phyloP scores from a whole-genome alignment of 2,888 invertebrate genomes.

The Tipula lateralis region DNA sequence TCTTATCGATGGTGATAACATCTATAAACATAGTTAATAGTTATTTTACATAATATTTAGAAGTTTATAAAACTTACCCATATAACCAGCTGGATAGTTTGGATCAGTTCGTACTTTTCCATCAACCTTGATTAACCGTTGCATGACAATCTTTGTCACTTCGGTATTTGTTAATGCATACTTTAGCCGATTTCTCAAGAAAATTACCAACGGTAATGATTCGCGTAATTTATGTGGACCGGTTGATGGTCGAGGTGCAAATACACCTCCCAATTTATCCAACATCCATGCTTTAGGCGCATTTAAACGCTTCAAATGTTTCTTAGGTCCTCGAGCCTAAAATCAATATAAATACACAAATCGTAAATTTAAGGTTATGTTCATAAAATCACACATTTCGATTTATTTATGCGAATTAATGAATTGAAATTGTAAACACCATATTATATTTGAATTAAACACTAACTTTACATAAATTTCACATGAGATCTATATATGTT shows the following conservation, averaged over 20 bases:
- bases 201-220: slow-evolving; percentile 92
- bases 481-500: neutral
- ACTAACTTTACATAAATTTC: neutral
- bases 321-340: slow-evolving; percentile 96
- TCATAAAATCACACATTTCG: neutral
- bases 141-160: slow-evolving; percentile 97
- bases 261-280: slow-evolving; percentile 97
- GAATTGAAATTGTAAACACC: slow-evolving; percentile 27
- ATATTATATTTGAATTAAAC: neutral
- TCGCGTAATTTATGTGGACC: slow-evolving; percentile 98
- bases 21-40: slow-evolving; percentile 55
- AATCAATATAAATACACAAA: neutral
- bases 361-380: slow-evolving; percentile 21
- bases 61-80: slow-evolving; percentile 68
- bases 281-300: slow-evolving; percentile 99
- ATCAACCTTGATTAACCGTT: slow-evolving; percentile 95
- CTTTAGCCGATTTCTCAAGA: slow-evolving; percentile 94
- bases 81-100: slow-evolving; percentile 96
- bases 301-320: slow-evolving; percentile 98
- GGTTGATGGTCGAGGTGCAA: slow-evolving; percentile 94
- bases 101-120: slow-evolving; percentile 97
- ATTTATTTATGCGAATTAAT: neutral
- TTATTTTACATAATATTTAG: neutral
- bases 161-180: slow-evolving; percentile 96
- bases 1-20: slow-evolving; percentile 97